Percentiles rank a stretch among this genome's conserved stretches.
Evolutionary conservation across 2,888 invertebrate species (phyloP).

Genomic region (Drosophila pseudotakahashii): DNA sequence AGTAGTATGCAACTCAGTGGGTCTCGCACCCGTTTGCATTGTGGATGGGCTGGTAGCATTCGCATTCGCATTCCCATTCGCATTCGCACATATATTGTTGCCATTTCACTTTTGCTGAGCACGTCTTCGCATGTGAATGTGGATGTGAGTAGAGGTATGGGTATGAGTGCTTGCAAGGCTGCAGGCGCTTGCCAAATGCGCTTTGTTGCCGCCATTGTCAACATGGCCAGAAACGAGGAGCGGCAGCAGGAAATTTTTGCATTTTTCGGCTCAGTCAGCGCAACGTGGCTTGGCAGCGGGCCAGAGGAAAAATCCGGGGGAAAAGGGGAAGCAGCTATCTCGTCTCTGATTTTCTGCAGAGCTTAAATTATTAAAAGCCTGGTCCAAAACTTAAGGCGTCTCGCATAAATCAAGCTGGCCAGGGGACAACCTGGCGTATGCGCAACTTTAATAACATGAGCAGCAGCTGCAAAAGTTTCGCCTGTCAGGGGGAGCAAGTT

Average conservation of each 20-base stretch:
- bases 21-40: slow-evolving; percentile 26
- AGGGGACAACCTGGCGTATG: slow-evolving; percentile 65
- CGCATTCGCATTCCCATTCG: neutral
- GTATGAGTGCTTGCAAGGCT: slow-evolving; percentile 55
- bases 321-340: slow-evolving; percentile 17
- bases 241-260: slow-evolving; percentile 57
- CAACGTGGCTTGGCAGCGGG: slow-evolving; percentile 70
- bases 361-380: slow-evolving; percentile 74
- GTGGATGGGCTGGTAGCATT: slow-evolving; percentile 4
- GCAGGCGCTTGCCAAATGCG: slow-evolving; percentile 80
- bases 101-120: slow-evolving; percentile 77
- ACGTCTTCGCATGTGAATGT: slow-evolving; percentile 46
- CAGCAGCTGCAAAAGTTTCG: slow-evolving; percentile 58
- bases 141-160: slow-evolving; percentile 16
- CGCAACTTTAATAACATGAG: slow-evolving; percentile 64
- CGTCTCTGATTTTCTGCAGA: slow-evolving; percentile 61
- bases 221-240: slow-evolving; percentile 57
- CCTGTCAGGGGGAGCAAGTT: slow-evolving; percentile 67
- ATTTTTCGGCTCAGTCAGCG: slow-evolving; percentile 78
- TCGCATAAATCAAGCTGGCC: slow-evolving; percentile 75
- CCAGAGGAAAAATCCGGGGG: slow-evolving; percentile 36
- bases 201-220: slow-evolving; percentile 77
- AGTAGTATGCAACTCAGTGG: slow-evolving; percentile 27
- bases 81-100: slow-evolving; percentile 49
- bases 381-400: slow-evolving; percentile 55